Evolutionary conservation across 2,888 invertebrate species (phyloP).

Genomic region (Dasypolia templi): DNA sequence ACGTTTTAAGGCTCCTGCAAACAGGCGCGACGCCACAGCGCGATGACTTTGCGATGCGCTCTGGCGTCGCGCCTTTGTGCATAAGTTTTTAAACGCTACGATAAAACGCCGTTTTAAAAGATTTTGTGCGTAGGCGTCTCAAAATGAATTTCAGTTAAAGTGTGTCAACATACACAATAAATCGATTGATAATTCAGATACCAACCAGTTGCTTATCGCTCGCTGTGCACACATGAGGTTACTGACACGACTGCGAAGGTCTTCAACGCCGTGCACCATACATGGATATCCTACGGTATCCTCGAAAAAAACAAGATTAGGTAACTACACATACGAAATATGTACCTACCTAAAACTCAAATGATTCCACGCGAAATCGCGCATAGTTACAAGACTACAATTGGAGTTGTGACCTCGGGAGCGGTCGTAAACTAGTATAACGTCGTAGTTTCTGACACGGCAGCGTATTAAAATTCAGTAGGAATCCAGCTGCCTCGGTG

Average conservation of each 20-base stretch:
- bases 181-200: constrained; percentile 24
- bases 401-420: constrained; percentile 77
- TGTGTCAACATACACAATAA: not conserved
- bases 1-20: too few relatives aligned
- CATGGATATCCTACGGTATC: constrained; percentile 3
- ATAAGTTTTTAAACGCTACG: not conserved
- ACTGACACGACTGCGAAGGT: constrained; percentile 41
- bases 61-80: too few relatives aligned
- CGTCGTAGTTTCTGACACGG: constrained; percentile 78
- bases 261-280: constrained; percentile 14
- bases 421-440: constrained; percentile 79
- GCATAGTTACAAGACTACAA: constrained; percentile 69
- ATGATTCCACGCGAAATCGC: constrained; percentile 46
- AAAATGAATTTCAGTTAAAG: constrained; percentile 6
- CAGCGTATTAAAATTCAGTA: constrained; percentile 82
- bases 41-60: too few relatives aligned
- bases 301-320: constrained; percentile 5
- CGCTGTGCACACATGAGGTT: constrained; percentile 44
- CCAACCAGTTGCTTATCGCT: constrained; percentile 51
- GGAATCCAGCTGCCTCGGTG: constrained; percentile 82
- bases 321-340: not conserved
- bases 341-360: constrained; percentile 25
- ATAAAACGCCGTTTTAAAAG: not conserved
- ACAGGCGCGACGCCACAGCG: too few relatives aligned
- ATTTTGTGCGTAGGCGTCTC: not conserved